Conservation (phyloP, 2,888 invertebrate species). For the Eueremaeus valkanovi region DNA sequence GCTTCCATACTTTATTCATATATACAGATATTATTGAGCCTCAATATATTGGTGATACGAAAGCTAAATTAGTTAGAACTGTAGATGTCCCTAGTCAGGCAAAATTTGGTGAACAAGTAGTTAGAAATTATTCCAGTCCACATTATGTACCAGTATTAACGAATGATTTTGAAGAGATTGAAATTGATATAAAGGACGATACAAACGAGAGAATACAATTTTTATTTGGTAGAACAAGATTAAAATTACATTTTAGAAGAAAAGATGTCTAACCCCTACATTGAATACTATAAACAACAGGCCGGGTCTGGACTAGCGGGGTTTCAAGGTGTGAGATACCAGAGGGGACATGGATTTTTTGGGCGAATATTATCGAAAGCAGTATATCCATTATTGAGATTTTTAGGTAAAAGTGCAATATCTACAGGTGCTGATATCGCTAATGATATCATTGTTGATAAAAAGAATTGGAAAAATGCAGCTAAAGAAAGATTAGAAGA, state of each 20-base stretch:
- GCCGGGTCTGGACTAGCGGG: not conserved
- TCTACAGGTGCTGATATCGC: not conserved
- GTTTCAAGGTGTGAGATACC: conserved; percentile 7
- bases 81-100: not conserved
- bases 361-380: not conserved
- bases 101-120: conserved; percentile 12
- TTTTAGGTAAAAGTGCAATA: not conserved
- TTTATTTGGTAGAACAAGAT: conserved; percentile 4
- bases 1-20: not conserved
- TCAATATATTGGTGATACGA: conserved; percentile 5
- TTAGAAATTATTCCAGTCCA: not conserved
- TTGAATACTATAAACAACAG: not conserved
- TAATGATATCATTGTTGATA: not conserved
- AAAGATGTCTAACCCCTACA: too few species aligned
- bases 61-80: not conserved
- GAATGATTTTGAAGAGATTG: not conserved
- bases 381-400: not conserved
- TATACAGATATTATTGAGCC: conserved; percentile 29
- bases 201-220: conserved; percentile 1
- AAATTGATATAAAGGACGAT: conserved; percentile 31
- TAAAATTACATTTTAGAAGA: not conserved
- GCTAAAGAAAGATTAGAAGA: not conserved
- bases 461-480: not conserved
- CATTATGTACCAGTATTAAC: conserved; percentile 11
- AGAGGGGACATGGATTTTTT: conserved; percentile 17